Evolutionary conservation across 2,113 vertebrate genomes (phyloP), one percentile per base, ranked within the genome.

Genomic region (Mormyrus lacerda): DNA sequence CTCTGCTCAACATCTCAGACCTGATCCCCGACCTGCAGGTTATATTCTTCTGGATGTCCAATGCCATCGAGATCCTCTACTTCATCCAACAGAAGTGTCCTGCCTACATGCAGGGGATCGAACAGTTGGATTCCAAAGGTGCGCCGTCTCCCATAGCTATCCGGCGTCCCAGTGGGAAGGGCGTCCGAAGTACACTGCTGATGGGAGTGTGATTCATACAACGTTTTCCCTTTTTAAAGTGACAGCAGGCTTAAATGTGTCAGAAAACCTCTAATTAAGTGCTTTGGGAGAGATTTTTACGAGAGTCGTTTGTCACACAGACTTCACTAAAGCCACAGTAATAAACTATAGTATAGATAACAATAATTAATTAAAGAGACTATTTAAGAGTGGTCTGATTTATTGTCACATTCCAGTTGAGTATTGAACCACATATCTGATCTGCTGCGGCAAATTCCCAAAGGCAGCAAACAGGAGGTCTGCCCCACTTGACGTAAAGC

Each of bases 1-100:
- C 97, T 91, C 94, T 94, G 89, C 95, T 97, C 88, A 94, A 95
- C 92, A 95, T 99, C 95, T 94, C 97, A 0, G 97, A 98, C 93
- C 94, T 99, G 89, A 94, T 97, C 31, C 98, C 97, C 0, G 97
- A 99, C 92, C 95, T 99, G 90, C 98, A 97, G 94, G 97, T 97
- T 91, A 93, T 99, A 76, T 95, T 99, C 91, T 98, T 99, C 95
- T 99, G 98, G 98, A 99, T 99, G 98, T 96, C 98, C 83, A 99
- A 99, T 11, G 95, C 97, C 92, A 97, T 99, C 0, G 98, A 99
- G 95, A 96, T 99, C 88, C 96, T 99, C 21, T 99, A 98, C 95
- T 99, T 99, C 1, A 93, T 97, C 89, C 98, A 99, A 93, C 98
- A 99, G 95, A 96, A 96, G 90, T 97, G 96, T 0, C 98, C 98